These are phyloP conservation scores for Marisa cornuarietis DNA, from an alignment of 1,140 invertebrate genomes.

Conservation along the genomic window DNA sequence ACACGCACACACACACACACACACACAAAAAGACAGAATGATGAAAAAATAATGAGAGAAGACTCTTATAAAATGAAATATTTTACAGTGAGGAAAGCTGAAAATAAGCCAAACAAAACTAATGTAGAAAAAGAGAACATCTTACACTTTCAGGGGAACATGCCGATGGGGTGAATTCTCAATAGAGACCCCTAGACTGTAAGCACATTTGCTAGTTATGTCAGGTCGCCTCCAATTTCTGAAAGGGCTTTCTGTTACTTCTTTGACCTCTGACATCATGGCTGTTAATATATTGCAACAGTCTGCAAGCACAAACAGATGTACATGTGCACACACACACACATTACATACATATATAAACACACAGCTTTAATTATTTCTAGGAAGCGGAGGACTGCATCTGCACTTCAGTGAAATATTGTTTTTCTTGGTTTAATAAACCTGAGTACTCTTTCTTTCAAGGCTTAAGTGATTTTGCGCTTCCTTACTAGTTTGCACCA, in stretches of 20 bases:
- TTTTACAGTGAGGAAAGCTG: no score
- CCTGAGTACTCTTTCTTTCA: background rate
- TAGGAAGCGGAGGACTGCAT: no score
- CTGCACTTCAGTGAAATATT: background rate
- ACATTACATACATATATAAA: background rate
- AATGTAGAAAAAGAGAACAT: background rate
- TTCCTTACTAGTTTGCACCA: background rate
- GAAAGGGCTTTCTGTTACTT: conserved; percentile 43
- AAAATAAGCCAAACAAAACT: no score
- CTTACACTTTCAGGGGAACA: conserved; percentile 21
- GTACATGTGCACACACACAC: background rate
- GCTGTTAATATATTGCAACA: background rate
- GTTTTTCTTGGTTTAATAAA: background rate
- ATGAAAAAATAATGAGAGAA: no score
- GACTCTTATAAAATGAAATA: no score
- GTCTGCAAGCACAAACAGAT: background rate
- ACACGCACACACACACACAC: background rate
- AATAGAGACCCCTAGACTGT: conserved; percentile 30
- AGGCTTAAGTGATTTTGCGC: background rate
- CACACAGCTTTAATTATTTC: background rate
- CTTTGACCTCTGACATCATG: conserved; percentile 1
- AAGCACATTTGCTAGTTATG: conserved; percentile 74
- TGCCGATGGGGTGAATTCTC: conserved; percentile 33
- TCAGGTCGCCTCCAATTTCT: conserved; percentile 71
- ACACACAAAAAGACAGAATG: no score